These are phyloP conservation scores for Bombus confusus DNA, from an alignment of 1,140 invertebrate species.

Conservation along the genomic window DNA sequence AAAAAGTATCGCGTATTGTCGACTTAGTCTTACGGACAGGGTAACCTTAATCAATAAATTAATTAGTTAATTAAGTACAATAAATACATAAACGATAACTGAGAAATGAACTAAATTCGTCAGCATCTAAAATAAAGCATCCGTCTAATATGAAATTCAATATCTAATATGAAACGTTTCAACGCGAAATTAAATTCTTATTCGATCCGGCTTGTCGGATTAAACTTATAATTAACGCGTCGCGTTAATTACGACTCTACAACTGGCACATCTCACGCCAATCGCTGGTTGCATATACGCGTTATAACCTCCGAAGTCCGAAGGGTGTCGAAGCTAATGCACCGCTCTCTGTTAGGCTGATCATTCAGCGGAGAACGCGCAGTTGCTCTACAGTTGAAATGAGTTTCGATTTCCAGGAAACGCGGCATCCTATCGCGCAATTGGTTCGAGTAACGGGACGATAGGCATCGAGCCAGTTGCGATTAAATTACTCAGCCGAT, in stretches of 20 bases:
- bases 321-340: neutral
- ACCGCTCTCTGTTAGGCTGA: neutral
- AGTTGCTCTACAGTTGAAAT: neutral
- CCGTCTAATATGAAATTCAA: neutral
- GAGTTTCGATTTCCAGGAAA: conserved; percentile 40
- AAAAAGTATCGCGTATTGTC: no score
- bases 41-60: no score
- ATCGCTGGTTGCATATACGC: neutral
- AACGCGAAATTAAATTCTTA: neutral
- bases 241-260: conserved; percentile 4
- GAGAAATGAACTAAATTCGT: no score
- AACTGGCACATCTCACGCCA: conserved; percentile 5
- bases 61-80: no score
- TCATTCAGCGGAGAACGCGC: neutral
- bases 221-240: conserved; percentile 5
- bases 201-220: neutral
- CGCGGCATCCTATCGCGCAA: neutral
- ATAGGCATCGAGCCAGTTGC: neutral
- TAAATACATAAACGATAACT: no score
- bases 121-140: neutral
- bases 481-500: conserved; percentile 19
- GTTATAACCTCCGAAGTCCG: neutral
- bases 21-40: no score
- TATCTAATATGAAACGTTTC: neutral
- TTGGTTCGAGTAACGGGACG: conserved; percentile 8